Evolutionary conservation across 2,797 vertebrate genomes (phyloP), one percentile per base, ranked within the genome.

Genomic region (Ceryle rudis): DNA sequence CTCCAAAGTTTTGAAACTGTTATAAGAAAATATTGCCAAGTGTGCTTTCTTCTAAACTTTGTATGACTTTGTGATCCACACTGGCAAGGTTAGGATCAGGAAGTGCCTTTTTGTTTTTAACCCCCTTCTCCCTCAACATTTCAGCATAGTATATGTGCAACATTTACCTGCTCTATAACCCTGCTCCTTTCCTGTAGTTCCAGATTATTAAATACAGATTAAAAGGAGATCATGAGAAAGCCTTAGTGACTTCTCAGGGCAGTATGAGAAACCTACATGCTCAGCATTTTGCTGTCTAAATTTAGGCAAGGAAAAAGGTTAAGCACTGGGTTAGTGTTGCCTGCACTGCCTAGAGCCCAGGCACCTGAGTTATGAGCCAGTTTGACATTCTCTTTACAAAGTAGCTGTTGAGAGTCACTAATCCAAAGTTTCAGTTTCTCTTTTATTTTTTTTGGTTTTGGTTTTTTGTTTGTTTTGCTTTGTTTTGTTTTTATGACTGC

Each of bases 191-290:
- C 11, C 42, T 75, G 2, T 54, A 10, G 9, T 81, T 94, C 44
- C 17, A 49, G 33, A n/a, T 81, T 77, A 66, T 77, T 94, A 72
- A 81, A 85, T 60, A 74, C 49, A 89, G 58, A 65, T 79, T 61
- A 58, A 85, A 52, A 58, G 42, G 46, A 66, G 9, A 58, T 54
- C 5, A 26, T 39, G 20, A 88, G 54, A 86, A 88, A 83, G 26
- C 75, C 42, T 70, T 73, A 71, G 21, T 0, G 0, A 29, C 60
- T 77, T 93, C 37, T 69, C 55, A 86, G 31, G 46, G 55, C 64
- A 61, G 7, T 37, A 31, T 70, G 42, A 87, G 91, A 93, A 82
- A 86, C 44, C 14, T 84, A 61, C 22, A 35, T 73, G 23, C 10
- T 93, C 39, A 77, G 31, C 37, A 31, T 17, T 13, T 15, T 69